Evolutionary conservation across 1,140 invertebrate species (phyloP).

Genomic region (Bombus consobrinus): DNA sequence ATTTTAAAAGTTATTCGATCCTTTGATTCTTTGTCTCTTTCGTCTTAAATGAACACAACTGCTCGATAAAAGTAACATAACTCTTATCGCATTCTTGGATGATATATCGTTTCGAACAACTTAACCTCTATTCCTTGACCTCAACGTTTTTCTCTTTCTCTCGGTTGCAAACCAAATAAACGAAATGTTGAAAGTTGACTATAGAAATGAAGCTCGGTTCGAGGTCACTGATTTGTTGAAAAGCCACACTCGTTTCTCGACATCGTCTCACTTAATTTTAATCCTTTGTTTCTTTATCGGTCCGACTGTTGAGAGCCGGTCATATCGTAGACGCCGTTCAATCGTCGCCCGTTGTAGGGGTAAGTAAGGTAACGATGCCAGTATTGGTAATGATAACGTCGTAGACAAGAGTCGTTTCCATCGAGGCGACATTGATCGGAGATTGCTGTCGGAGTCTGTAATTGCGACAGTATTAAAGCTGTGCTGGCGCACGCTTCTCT

Average conservation of each 20-base stretch:
- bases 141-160: neutral
- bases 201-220: slow-evolving; percentile 1
- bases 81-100: neutral
- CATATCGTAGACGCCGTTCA: slow-evolving; percentile 26
- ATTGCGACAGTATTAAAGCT: slow-evolving; percentile 58
- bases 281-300: slow-evolving; percentile 13
- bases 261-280: slow-evolving; percentile 1
- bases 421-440: slow-evolving; percentile 57
- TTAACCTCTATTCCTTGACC: neutral
- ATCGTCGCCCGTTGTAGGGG: slow-evolving; percentile 20
- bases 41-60: neutral
- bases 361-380: slow-evolving; percentile 46
- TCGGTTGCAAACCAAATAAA: neutral
- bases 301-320: slow-evolving; percentile 45
- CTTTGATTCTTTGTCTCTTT: too few species aligned
- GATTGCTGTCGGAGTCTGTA: slow-evolving; percentile 37
- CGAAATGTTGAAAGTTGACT: neutral
- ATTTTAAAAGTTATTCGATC: neutral
- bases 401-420: slow-evolving; percentile 63
- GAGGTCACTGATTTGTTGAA: neutral
- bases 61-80: neutral
- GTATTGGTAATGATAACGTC: slow-evolving; percentile 60
- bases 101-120: neutral
- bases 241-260: neutral
- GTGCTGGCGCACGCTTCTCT: slow-evolving; percentile 49